Percentiles rank a stretch among this genome's conserved stretches.
Conservation (phyloP, 2,797 vertebrate species). For the Melanotaenia nigrans region DNA sequence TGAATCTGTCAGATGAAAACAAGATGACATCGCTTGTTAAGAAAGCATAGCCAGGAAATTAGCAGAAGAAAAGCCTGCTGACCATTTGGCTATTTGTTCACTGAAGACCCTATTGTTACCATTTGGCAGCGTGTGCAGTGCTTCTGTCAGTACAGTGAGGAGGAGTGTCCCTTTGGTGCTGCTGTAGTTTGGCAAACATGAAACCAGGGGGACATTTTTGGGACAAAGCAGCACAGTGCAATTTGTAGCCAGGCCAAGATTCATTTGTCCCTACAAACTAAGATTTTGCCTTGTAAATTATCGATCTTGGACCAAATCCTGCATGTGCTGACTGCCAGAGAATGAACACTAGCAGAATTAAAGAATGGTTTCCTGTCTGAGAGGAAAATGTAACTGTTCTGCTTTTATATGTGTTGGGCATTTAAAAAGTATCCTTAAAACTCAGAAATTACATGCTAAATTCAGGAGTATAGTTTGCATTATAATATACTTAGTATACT, state of each 20-base stretch:
- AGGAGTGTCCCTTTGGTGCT: conserved; percentile 29
- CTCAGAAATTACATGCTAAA: neutral
- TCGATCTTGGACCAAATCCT: conserved; percentile 60
- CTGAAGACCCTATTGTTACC: conserved; percentile 38
- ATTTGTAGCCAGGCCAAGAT: conserved; percentile 44
- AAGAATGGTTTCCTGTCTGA: conserved; percentile 38
- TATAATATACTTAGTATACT: neutral
- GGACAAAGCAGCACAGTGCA: conserved; percentile 20
- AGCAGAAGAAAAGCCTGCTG: conserved; percentile 23
- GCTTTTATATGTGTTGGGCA: neutral
- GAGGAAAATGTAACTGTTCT: conserved; percentile 21
- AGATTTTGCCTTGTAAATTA: conserved; percentile 53
- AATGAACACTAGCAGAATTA: conserved; percentile 52
- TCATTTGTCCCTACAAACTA: conserved; percentile 46
- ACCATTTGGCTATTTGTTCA: conserved; percentile 45
- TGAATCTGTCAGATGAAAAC: conserved; percentile 36
- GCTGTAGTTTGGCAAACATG: conserved; percentile 41
- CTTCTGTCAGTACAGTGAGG: conserved; percentile 17
- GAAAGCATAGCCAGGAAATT: conserved; percentile 27
- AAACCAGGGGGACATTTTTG: conserved; percentile 17
- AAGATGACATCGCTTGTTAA: conserved; percentile 25
- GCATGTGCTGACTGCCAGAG: conserved; percentile 33
- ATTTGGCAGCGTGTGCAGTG: conserved; percentile 37
- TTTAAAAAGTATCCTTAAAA: neutral
- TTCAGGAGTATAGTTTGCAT: neutral